Evolutionary conservation across 2,888 invertebrate species (phyloP).

Genomic region (Microctonus brassicae): DNA sequence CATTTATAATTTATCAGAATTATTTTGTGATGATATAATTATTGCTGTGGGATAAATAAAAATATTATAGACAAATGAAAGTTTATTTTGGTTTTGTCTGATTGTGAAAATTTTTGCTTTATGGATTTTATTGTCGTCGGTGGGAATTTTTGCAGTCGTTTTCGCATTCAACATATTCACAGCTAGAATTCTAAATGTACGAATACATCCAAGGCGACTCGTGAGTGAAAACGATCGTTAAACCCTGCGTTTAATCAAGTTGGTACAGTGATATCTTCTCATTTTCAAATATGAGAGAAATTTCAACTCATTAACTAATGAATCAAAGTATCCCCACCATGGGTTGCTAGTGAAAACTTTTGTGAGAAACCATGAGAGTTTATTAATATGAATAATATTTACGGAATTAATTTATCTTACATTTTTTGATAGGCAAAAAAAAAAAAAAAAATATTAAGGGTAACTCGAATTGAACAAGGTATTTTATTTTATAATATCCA

Average conservation of each 20-base stretch:
- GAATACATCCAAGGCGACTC: neutral
- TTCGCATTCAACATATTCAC: neutral
- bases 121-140: neutral
- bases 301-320: conserved; percentile 5
- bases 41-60: too few species aligned
- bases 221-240: conserved; percentile 30
- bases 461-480: too few species aligned
- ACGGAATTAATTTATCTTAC: too few species aligned
- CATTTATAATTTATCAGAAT: too few species aligned
- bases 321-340: neutral
- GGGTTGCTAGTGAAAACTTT: neutral
- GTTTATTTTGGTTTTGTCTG: too few species aligned
- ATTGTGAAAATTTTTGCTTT: too few species aligned
- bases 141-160: neutral
- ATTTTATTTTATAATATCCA: too few species aligned
- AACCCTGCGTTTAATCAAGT: conserved; percentile 38
- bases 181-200: neutral
- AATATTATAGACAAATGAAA: too few species aligned
- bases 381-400: neutral
- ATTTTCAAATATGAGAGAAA: conserved; percentile 24
- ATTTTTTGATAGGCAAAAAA: too few species aligned
- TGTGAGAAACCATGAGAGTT: neutral
- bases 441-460: too few species aligned
- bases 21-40: too few species aligned
- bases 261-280: conserved; percentile 11